A percentile compares a stretch with the other conserved stretches of the same genome.
phyloP scores from a whole-genome alignment of 1,140 invertebrate genomes.

The Diabrotica virgifera region DNA sequence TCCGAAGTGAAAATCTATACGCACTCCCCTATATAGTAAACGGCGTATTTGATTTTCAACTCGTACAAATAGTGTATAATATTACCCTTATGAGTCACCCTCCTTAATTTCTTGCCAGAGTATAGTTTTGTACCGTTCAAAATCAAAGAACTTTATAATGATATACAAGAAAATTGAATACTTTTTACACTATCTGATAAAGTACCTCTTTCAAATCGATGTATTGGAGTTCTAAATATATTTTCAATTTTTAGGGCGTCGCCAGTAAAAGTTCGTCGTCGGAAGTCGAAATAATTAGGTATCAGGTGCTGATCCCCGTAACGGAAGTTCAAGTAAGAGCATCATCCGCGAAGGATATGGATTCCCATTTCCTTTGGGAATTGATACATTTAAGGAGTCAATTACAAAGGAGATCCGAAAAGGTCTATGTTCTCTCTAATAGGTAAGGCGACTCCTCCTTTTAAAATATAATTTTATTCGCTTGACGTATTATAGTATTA shows the following conservation, averaged over 20 bases:
- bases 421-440: slow-evolving; percentile 95
- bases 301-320: slow-evolving; percentile 93
- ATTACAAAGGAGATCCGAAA: slow-evolving; percentile 89
- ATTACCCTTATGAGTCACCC: too few relatives aligned
- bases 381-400: slow-evolving; percentile 92
- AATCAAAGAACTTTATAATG: too few relatives aligned
- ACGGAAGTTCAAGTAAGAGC: slow-evolving; percentile 95
- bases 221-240: neutral
- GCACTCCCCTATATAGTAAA: too few relatives aligned
- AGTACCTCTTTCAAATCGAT: too few relatives aligned
- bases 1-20: too few relatives aligned
- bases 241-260: slow-evolving; percentile 61
- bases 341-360: slow-evolving; percentile 88
- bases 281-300: slow-evolving; percentile 92
- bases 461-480: neutral
- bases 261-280: slow-evolving; percentile 79
- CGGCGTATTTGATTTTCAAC: too few relatives aligned
- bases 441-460: slow-evolving; percentile 58
- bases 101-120: too few relatives aligned
- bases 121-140: too few relatives aligned
- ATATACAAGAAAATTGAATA: too few relatives aligned
- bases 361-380: slow-evolving; percentile 95
- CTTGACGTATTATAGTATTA: neutral
- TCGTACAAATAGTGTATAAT: too few relatives aligned
- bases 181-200: too few relatives aligned